Evolutionary conservation across 2,113 vertebrate genomes (phyloP), one percentile per base, ranked within the genome.

Genomic region (Melanerpes formicivorus): DNA sequence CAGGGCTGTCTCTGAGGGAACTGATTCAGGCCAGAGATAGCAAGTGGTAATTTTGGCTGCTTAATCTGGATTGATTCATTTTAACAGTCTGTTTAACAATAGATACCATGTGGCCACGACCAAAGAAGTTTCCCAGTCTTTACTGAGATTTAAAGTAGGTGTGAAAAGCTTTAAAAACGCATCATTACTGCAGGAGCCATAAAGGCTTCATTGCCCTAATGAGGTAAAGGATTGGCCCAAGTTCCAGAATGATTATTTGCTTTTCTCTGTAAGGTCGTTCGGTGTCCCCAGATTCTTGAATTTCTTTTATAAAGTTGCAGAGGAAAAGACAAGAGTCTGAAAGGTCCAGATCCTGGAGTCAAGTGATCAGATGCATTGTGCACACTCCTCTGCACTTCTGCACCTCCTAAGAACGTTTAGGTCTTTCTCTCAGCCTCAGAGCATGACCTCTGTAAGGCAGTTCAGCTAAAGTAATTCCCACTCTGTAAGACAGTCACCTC

Each of bases 21-120:
- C 29, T 22, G 84, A 78, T 77, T 80, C 84, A 72, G 81, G 76
- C 42, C 2, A 74, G 34, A 2, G 6, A 93, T 58, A 84, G 81
- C 82, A 84, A 95, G 89, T 52, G 78, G 80, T 77, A 88, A 95
- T 95, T 88, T 91, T 84, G 80, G 81, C 93, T 81, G 87, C 71
- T 73, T 91, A 50, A 84, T 81, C 62, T 59, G 83, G 17, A 50
- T 46, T 84, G 83, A 90, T 95, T 85, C 69, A 67, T 90, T 90
- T 93, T 55, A 93, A 90, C 87, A 93, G 48, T 4, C 87, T 87
- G 71, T 60, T 89, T 80, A 78, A 92, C 79, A 85, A 80, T 10
- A 25, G 89, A 78, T 40, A 83, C 50, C 58, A 21, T 7, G 75
- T 75, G 82, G 82, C 79, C 84, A 27, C 1, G 3, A 91, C 79